Conservation (phyloP, 2,113 vertebrate genomes). For the Brachypodius melanocephalos region DNA sequence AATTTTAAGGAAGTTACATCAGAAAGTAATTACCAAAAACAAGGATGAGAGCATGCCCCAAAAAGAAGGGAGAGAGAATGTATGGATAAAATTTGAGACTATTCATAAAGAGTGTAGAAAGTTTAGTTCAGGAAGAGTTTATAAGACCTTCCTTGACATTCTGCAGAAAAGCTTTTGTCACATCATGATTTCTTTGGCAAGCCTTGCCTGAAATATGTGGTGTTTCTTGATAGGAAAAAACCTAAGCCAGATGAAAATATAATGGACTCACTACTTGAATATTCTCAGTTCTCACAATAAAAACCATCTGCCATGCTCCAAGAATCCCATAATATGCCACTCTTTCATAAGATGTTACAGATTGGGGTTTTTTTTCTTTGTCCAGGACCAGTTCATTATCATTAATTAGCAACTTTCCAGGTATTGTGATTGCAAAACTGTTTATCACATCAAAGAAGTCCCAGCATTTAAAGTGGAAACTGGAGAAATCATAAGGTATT, state of each 20-base stretch:
- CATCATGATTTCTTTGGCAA: neutral
- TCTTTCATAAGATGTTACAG: neutral
- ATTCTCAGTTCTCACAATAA: neutral
- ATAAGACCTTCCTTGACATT: neutral
- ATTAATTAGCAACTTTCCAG: neutral
- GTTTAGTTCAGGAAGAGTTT: neutral
- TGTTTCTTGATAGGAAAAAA: neutral
- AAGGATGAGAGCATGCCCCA: neutral
- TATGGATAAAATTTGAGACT: neutral
- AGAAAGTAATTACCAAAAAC: neutral
- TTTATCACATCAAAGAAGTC: neutral
- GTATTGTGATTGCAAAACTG: neutral
- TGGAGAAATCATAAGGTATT: neutral
- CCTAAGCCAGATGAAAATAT: neutral
- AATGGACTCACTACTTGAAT: neutral
- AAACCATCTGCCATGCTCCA: neutral
- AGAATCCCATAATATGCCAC: neutral
- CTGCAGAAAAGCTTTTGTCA: neutral
- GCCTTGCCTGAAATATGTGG: neutral
- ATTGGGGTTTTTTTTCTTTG: rapidly evolving
- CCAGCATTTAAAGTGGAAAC: neutral
- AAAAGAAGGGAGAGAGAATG: too few species aligned
- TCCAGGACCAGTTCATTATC: neutral
- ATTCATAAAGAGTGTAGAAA: neutral
- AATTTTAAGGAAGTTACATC: neutral